Evolutionary conservation across 2,888 invertebrate genomes (phyloP).

Genomic region (Clunio marinus): DNA sequence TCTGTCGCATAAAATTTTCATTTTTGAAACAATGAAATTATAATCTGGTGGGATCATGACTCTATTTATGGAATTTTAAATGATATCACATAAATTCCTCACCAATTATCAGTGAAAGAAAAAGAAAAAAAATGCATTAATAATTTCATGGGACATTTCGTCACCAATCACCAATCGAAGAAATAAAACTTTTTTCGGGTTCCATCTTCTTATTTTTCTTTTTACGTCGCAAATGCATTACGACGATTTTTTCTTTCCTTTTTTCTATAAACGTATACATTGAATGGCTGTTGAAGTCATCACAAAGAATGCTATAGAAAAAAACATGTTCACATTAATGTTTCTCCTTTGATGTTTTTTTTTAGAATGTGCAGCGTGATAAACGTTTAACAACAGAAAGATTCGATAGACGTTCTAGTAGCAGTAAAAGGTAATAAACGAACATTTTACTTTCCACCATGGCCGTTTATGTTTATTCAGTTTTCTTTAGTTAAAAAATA

Average conservation of each 20-base stretch:
- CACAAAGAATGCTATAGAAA: not conserved
- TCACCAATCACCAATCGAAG: constrained; percentile 21
- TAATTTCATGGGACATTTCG: constrained; percentile 29
- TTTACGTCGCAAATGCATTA: constrained; percentile 38
- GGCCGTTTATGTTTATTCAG: no score
- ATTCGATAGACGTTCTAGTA: constrained; percentile 18
- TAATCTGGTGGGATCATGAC: no score
- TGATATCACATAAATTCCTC: no score
- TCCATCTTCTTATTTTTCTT: constrained; percentile 36
- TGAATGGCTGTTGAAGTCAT: not conserved
- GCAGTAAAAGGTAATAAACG: constrained; percentile 24
- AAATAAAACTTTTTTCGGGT: constrained; percentile 13
- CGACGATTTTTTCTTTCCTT: not conserved
- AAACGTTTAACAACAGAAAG: constrained; percentile 20
- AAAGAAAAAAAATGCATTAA: no score
- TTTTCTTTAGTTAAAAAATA: not conserved
- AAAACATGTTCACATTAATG: not conserved
- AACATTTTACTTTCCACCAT: not conserved
- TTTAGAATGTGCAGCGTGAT: constrained; percentile 36
- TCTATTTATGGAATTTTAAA: no score
- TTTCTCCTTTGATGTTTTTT: constrained; percentile 14
- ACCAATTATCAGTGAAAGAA: no score
- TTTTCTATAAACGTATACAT: not conserved
- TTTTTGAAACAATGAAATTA: no score
- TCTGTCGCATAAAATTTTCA: no score